Conservation (phyloP, 2,113 vertebrate genomes). For the Cottus gobio region DNA sequence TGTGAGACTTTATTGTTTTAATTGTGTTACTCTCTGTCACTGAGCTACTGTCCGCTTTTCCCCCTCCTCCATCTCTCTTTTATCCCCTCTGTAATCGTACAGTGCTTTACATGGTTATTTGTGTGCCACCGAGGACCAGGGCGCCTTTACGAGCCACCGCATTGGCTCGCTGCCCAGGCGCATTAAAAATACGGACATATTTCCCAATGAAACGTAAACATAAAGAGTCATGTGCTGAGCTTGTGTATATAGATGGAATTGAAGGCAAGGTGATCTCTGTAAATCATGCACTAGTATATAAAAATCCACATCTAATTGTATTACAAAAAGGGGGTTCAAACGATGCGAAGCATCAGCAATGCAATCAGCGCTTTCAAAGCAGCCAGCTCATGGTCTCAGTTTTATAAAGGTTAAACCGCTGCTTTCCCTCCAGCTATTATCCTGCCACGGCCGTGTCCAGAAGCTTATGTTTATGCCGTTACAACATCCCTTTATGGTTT, state of each 20-base stretch:
- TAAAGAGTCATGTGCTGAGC: conserved; percentile 43
- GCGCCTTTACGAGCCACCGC: conserved; percentile 25
- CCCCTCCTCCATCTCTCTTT: conserved; percentile 26
- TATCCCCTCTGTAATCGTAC: conserved; percentile 34
- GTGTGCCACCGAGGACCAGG: conserved; percentile 14
- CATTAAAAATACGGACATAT: conserved; percentile 57
- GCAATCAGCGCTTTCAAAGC: conserved; percentile 49
- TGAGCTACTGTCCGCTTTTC: conserved; percentile 49
- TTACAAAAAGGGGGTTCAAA: conserved; percentile 11
- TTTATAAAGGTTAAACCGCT: conserved; percentile 70
- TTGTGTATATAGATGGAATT: conserved; percentile 30
- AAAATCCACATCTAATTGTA: conserved; percentile 24
- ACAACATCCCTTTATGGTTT: conserved; percentile 73
- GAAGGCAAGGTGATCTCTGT: conserved; percentile 57
- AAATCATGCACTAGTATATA: conserved; percentile 37
- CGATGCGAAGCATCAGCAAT: conserved; percentile 23
- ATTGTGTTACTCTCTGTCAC: conserved; percentile 67
- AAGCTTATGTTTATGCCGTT: conserved; percentile 75
- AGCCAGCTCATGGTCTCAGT: conserved; percentile 59
- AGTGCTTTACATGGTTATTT: conserved; percentile 46
- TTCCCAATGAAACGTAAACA: conserved; percentile 54
- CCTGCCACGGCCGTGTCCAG: conserved; percentile 53
- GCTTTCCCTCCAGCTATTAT: conserved; percentile 65
- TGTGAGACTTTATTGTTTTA: conserved; percentile 70
- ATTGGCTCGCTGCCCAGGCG: conserved; percentile 42